A percentile compares a stretch with the other conserved stretches of the same genome.
Evolutionary conservation across 2,797 vertebrate genomes (phyloP).

Genomic region (Perodicticus potto): DNA sequence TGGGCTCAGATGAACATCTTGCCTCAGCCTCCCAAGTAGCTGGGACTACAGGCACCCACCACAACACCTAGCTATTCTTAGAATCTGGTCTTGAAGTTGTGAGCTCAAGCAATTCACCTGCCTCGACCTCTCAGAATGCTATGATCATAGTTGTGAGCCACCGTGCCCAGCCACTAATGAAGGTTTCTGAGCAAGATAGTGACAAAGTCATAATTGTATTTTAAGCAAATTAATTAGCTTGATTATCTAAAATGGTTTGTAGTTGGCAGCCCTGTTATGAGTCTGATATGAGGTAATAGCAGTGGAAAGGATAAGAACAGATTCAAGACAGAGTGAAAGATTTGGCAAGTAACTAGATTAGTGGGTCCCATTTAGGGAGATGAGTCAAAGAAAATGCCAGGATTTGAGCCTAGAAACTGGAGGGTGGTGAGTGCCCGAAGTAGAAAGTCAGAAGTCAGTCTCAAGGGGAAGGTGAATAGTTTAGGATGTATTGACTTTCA

Average conservation of each 20-base stretch:
- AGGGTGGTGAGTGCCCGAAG: slow-evolving; percentile 3
- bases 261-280: slow-evolving; percentile 18
- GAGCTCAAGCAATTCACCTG: too few relatives aligned
- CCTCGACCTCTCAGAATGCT: too few relatives aligned
- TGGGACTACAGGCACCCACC: too few relatives aligned
- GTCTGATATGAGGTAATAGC: neutral
- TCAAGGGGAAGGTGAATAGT: neutral
- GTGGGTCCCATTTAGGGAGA: slow-evolving; percentile 33
- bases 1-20: too few relatives aligned
- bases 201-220: slow-evolving; percentile 39
- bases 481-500: slow-evolving; percentile 53
- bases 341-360: slow-evolving; percentile 35
- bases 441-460: slow-evolving; percentile 56
- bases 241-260: slow-evolving; percentile 37
- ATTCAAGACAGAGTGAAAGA: slow-evolving; percentile 24
- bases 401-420: neutral
- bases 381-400: slow-evolving; percentile 27
- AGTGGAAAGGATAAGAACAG: slow-evolving; percentile 9
- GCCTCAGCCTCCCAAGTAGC: too few relatives aligned
- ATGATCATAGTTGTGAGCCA: too few relatives aligned
- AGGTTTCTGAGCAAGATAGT: slow-evolving; percentile 41
- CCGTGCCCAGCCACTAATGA: neutral
- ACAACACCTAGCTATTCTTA: too few relatives aligned
- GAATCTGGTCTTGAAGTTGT: too few relatives aligned
- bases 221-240: slow-evolving; percentile 51